Percentiles rank a stretch among this genome's conserved stretches.
These are phyloP conservation scores for Artemia sinica DNA, from an alignment of 2,888 invertebrate species.

Conservation along the genomic window DNA sequence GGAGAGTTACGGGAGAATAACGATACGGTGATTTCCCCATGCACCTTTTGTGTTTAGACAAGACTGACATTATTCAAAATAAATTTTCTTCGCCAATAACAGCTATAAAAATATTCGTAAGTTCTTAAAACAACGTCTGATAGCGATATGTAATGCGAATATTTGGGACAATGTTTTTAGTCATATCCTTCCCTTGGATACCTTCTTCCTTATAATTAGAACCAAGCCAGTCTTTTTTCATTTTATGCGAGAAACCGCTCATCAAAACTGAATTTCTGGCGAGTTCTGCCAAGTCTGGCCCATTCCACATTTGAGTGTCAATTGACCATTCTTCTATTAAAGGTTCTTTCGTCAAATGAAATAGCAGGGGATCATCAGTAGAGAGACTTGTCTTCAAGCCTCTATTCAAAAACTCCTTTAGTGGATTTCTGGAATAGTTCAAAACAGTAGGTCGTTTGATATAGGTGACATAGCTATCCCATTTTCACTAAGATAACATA, in stretches of 20 bases:
- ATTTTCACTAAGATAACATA: constrained; percentile 92
- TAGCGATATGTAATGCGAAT: too few relatives aligned
- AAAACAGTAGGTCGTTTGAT: constrained; percentile 92
- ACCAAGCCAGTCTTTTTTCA: constrained; percentile 29
- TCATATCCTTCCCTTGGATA: too few relatives aligned
- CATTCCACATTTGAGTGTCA: constrained; percentile 97
- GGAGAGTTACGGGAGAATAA: too few relatives aligned
- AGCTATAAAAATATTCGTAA: too few relatives aligned
- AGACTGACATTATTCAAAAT: too few relatives aligned
- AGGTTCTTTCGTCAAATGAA: constrained; percentile 98
- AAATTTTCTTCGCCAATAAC: too few relatives aligned
- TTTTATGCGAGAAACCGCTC: constrained; percentile 90
- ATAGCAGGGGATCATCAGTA: constrained; percentile 95
- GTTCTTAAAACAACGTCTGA: too few relatives aligned
- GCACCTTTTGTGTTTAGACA: too few relatives aligned
- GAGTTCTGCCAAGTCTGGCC: constrained; percentile 97
- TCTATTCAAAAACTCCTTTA: constrained; percentile 72
- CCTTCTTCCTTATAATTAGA: too few relatives aligned
- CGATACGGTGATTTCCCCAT: too few relatives aligned
- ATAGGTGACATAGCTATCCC: constrained; percentile 98
- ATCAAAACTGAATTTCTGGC: constrained; percentile 88
- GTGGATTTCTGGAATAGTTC: constrained; percentile 94
- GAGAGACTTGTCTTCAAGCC: constrained; percentile 85
- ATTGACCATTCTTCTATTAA: constrained; percentile 99
- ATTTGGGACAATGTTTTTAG: too few relatives aligned